phyloP scores from a whole-genome alignment of 2,888 invertebrate genomes.

The Rhimphoctona megacephalus region DNA sequence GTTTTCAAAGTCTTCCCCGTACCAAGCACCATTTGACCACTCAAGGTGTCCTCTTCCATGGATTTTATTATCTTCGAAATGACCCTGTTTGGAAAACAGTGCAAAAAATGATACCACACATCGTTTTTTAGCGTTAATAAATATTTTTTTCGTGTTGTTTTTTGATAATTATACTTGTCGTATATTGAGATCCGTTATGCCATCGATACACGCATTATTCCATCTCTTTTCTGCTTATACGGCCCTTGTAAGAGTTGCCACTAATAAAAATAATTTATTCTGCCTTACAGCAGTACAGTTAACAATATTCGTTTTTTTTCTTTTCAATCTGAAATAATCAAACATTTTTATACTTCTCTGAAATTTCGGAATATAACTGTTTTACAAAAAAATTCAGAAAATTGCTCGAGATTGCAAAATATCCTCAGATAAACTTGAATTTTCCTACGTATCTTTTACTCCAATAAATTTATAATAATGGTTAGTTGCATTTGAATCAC shows the following conservation, averaged over 20 bases:
- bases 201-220: constrained; percentile 87
- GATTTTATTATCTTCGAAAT: constrained; percentile 87
- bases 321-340: no score
- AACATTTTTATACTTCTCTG: no score
- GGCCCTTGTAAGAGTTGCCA: constrained; percentile 87
- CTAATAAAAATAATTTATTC: constrained; percentile 87
- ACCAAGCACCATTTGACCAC: constrained; percentile 87
- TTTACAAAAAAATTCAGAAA: no score
- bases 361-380: no score
- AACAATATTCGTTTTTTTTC: no score
- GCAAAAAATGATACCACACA: neutral
- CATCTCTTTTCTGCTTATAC: constrained; percentile 86
- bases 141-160: neutral
- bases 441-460: no score
- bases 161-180: constrained; percentile 80
- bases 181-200: constrained; percentile 87
- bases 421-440: no score
- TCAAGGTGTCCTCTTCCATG: constrained; percentile 86
- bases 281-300: no score
- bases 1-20: constrained; percentile 86
- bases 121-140: neutral
- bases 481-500: no score
- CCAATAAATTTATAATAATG: no score
- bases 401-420: no score
- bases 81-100: constrained; percentile 85